phyloP scores from a whole-genome alignment of 1,140 invertebrate species.

The Neodiprion pinetum region DNA sequence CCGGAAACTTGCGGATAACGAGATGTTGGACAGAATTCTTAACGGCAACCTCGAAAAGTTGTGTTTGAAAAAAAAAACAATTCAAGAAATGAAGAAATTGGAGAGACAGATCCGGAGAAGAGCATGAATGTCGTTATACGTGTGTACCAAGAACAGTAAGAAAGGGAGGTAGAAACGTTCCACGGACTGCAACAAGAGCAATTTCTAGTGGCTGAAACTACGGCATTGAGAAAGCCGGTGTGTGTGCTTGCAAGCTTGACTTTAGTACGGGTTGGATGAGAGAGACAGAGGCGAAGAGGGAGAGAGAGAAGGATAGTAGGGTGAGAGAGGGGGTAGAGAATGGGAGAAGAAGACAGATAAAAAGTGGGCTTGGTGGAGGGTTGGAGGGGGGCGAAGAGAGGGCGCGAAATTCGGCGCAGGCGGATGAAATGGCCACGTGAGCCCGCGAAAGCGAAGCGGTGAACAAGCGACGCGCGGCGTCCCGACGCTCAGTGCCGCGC shows the following conservation, averaged over 20 bases:
- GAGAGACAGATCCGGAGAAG: too few species aligned
- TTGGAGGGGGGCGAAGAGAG: slow-evolving; percentile 8
- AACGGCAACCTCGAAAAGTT: too few species aligned
- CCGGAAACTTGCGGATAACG: too few species aligned
- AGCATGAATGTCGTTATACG: too few species aligned
- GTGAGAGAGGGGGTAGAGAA: neutral
- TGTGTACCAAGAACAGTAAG: neutral
- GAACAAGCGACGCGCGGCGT: slow-evolving; percentile 47
- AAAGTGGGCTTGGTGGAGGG: slow-evolving; percentile 1
- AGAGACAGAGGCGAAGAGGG: slow-evolving; percentile 14
- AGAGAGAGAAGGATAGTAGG: slow-evolving; percentile 8
- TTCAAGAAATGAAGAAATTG: too few species aligned
- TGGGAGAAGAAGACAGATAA: slow-evolving; percentile 10
- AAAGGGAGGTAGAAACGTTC: neutral
- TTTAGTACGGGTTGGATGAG: neutral
- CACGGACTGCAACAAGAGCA: neutral
- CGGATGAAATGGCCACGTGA: slow-evolving; percentile 58
- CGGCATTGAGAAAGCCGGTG: neutral
- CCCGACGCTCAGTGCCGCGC: slow-evolving; percentile 53
- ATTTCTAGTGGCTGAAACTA: neutral
- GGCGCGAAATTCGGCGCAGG: slow-evolving; percentile 46
- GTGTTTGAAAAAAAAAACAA: too few species aligned
- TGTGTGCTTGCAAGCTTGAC: neutral
- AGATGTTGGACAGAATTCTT: too few species aligned
- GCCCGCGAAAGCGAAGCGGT: slow-evolving; percentile 54